Evolutionary conservation across 2,888 invertebrate genomes (phyloP), one percentile per base, ranked within the genome.

Genomic region (Brachynemurus nebulosus): DNA sequence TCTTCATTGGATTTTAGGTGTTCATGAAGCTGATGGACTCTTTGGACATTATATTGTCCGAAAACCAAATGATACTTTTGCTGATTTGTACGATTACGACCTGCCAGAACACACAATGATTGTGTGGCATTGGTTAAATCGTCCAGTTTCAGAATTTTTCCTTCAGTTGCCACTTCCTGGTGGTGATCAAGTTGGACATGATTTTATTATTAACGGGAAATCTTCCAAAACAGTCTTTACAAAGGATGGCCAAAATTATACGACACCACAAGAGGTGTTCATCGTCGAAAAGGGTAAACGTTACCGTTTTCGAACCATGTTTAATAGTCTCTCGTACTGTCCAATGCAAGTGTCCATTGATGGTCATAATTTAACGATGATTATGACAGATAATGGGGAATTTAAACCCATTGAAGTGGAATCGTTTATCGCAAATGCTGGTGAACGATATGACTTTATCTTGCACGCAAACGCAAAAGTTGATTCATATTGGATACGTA

Each of bases 361-460:
- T 49, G 49, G 56, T 45, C 66, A 66, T 48, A 56, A 47, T 4
- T 44, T 66, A 21, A 40, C 51, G 16, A 50, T 64, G 38, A 61
- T 65, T 35, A 57, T 62, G n/a, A 59, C 58, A 12, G 65, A 65
- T 42, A 59, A 58, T 16, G 54, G 54, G 19, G 53, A 54, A 8
- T 55, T 63, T 19, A 48, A 59, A 27, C 62, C 65, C n/a, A 19
- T 37, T 19, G 37, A 37, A 37, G 61, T 59, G 19, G 60, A 64
- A 34, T 55, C 61, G 1, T 50, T 63, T 19, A 58, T 67, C 19
- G 59, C 66, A 45, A 64, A 63, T 49, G 64, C 65, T 11, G 71
- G 71, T 2, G 70, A 70, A 48, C 54, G 69, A 44, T 68, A 60
- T 55, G 69, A 69, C 51, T 63, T 70, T 43, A 61, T 69, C 23